phyloP scores from a whole-genome alignment of 2,888 invertebrate genomes.

The Papilio demoleus region DNA sequence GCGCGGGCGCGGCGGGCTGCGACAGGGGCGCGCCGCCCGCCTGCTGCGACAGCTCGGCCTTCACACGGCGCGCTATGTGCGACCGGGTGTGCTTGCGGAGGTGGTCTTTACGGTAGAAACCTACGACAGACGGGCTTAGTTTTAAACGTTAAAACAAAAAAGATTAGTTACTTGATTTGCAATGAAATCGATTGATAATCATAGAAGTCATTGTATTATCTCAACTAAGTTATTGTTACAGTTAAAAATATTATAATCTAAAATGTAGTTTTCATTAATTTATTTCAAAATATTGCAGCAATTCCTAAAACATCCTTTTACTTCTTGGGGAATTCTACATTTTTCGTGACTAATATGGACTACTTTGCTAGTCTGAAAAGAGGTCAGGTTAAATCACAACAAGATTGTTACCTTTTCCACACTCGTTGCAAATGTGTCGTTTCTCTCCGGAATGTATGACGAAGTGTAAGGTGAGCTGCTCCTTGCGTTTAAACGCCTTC shows the following conservation, averaged over 20 bases:
- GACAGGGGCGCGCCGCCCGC: constrained; percentile 58
- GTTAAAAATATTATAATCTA: too few species aligned
- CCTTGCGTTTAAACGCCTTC: constrained; percentile 94
- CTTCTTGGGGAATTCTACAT: too few species aligned
- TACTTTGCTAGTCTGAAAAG: too few species aligned
- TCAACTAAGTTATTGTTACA: too few species aligned
- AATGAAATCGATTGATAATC: too few species aligned
- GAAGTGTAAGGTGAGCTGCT: constrained; percentile 93
- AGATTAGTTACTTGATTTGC: not conserved
- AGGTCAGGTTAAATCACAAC: not conserved
- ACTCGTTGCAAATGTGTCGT: constrained; percentile 93
- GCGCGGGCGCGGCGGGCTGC: constrained; percentile 51
- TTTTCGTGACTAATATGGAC: too few species aligned
- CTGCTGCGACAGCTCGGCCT: constrained; percentile 90
- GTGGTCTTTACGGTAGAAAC: constrained; percentile 95
- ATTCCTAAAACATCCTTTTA: too few species aligned
- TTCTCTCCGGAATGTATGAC: constrained; percentile 96
- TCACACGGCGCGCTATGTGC: constrained; percentile 92
- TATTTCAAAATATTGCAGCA: too few species aligned
- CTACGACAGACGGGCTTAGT: constrained; percentile 52
- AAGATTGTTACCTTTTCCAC: constrained; percentile 87
- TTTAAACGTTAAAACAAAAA: not conserved
- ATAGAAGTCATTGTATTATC: too few species aligned
- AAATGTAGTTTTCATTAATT: too few species aligned
- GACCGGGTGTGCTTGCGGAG: constrained; percentile 93